phyloP scores from a whole-genome alignment of 2,113 vertebrate genomes.

The Archilochus colubris region DNA sequence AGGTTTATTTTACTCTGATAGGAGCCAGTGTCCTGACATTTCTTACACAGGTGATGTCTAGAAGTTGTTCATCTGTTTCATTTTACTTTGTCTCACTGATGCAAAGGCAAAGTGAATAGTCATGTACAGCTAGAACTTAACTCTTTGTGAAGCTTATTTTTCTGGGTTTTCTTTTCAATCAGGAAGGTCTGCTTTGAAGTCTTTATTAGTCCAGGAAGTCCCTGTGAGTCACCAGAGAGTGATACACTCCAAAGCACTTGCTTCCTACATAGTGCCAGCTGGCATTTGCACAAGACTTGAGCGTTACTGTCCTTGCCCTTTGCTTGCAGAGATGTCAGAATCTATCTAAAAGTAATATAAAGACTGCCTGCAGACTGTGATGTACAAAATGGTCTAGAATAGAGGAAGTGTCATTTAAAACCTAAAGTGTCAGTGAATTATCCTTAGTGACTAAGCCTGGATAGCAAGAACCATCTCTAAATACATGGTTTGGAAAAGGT shows the following conservation, averaged over 20 bases:
- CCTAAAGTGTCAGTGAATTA: not conserved
- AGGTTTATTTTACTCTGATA: not conserved
- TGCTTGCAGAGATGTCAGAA: not conserved
- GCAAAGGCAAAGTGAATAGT: not conserved
- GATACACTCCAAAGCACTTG: not conserved
- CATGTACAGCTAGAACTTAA: not conserved
- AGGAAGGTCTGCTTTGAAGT: not conserved
- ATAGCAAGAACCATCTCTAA: not conserved
- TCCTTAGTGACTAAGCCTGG: not conserved
- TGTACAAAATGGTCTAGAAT: not conserved
- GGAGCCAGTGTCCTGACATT: not conserved
- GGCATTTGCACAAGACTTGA: not conserved
- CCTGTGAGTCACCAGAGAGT: not conserved
- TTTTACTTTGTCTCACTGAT: not conserved
- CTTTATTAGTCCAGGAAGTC: not conserved
- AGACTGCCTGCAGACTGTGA: not conserved
- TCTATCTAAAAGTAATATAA: not conserved
- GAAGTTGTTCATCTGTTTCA: not conserved
- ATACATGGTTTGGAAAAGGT: not conserved
- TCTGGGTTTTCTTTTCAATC: not conserved
- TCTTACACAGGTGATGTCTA: not conserved
- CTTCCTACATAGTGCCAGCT: not conserved
- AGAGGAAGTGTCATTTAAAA: not conserved
- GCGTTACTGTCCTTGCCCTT: not conserved
- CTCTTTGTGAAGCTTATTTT: not conserved